Evolutionary conservation across 2,888 invertebrate species (phyloP).

Genomic region (Drosophila testacea): DNA sequence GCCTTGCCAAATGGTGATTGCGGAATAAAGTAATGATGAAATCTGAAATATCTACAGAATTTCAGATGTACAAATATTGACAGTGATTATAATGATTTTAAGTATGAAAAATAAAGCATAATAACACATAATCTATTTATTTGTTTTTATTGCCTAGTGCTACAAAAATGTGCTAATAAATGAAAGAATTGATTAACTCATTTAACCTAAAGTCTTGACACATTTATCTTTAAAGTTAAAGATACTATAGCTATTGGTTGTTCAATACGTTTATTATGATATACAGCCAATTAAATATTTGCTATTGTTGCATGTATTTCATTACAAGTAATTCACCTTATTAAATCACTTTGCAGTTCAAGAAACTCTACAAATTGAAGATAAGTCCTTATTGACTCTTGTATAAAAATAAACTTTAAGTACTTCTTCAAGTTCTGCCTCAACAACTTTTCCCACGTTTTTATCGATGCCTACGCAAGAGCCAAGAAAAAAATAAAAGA

Average conservation of each 20-base stretch:
- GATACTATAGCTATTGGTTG: too few relatives aligned
- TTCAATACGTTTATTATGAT: too few relatives aligned
- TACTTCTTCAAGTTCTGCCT: neutral
- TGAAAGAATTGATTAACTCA: too few relatives aligned
- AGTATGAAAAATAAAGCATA: neutral
- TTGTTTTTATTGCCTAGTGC: too few relatives aligned
- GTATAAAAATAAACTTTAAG: neutral
- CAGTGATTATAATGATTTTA: neutral
- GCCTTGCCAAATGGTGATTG: conserved; percentile 14
- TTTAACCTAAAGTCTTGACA: too few relatives aligned
- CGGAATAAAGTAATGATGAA: neutral
- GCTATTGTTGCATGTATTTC: neutral
- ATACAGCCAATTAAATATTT: too few relatives aligned
- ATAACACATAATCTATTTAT: too few relatives aligned
- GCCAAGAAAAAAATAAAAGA: neutral
- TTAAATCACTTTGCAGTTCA: neutral
- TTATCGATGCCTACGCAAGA: conserved; percentile 26
- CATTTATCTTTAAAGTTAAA: too few relatives aligned
- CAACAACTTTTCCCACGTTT: conserved; percentile 38
- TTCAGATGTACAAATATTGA: neutral
- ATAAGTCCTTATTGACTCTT: conserved; percentile 1
- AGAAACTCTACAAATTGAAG: neutral
- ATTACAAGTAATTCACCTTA: neutral
- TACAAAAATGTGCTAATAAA: too few relatives aligned
- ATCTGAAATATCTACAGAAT: neutral